Evolutionary conservation across 2,888 invertebrate species (phyloP).

Genomic region (Eumerus sabulonum): DNA sequence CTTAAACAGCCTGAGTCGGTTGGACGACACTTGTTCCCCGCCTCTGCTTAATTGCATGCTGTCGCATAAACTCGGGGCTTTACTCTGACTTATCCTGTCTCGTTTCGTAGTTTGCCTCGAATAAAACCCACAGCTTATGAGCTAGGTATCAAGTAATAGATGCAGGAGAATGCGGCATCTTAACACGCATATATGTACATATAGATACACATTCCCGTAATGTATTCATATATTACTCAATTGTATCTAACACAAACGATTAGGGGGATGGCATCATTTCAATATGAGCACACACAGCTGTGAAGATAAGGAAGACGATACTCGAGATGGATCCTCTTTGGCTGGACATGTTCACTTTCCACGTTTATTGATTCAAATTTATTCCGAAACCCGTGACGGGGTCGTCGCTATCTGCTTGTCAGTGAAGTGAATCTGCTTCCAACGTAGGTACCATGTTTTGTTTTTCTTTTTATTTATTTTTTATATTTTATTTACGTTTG

Average conservation of each 20-base stretch:
- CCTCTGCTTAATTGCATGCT: slow-evolving; percentile 5
- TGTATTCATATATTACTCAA: slow-evolving; percentile 18
- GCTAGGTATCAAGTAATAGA: slow-evolving; percentile 5
- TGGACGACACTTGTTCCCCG: slow-evolving; percentile 1
- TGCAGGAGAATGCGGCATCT: not conserved
- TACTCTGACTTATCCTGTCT: slow-evolving; percentile 24
- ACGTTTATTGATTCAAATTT: slow-evolving; percentile 59
- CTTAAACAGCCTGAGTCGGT: too few species aligned
- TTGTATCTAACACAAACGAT: slow-evolving; percentile 15
- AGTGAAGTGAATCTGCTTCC: slow-evolving; percentile 6
- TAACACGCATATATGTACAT: not conserved
- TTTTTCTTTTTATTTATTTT: too few species aligned
- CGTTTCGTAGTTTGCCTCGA: slow-evolving; percentile 2
- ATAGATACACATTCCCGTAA: not conserved
- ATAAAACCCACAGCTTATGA: slow-evolving; percentile 45
- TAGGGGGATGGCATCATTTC: slow-evolving; percentile 34
- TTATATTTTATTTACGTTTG: not conserved
- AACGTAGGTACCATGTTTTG: too few species aligned
- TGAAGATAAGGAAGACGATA: slow-evolving; percentile 27
- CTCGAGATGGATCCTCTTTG: slow-evolving; percentile 19
- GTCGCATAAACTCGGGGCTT: slow-evolving; percentile 43
- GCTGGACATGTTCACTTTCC: slow-evolving; percentile 22
- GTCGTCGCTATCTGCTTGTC: slow-evolving; percentile 28
- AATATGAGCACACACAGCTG: slow-evolving; percentile 20
- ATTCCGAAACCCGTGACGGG: slow-evolving; percentile 44